Conservation (phyloP, 1,140 invertebrate species). For the Drosophila watanabei region DNA sequence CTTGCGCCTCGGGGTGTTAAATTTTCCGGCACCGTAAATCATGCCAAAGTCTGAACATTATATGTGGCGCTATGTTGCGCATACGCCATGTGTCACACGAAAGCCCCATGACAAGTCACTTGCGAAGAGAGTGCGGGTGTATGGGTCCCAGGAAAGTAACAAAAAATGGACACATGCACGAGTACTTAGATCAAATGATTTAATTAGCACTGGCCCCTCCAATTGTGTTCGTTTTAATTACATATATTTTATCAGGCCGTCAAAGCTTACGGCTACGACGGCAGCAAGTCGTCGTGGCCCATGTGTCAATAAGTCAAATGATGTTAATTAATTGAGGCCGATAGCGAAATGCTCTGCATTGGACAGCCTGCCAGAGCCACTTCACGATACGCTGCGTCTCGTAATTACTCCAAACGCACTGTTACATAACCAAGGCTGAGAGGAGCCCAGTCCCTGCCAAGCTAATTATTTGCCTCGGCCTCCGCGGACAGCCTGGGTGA, state of each 20-base stretch:
- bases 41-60: conserved; percentile 9
- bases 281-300: conserved; percentile 27
- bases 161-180: conserved; percentile 39
- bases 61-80: conserved; percentile 49
- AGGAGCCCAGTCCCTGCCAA: conserved; percentile 15
- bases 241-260: conserved; percentile 75
- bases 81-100: conserved; percentile 58
- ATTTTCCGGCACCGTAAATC: conserved; percentile 12
- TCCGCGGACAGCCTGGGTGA: neutral
- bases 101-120: conserved; percentile 65
- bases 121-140: conserved; percentile 13
- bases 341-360: conserved; percentile 61
- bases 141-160: conserved; percentile 13
- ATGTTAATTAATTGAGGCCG: conserved; percentile 79
- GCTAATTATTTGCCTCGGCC: conserved; percentile 5
- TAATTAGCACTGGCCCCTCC: conserved; percentile 79
- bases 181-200: conserved; percentile 66
- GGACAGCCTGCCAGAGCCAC: conserved; percentile 61
- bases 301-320: conserved; percentile 83
- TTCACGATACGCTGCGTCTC: conserved; percentile 26
- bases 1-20: conserved; percentile 14
- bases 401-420: conserved; percentile 58
- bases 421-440: conserved; percentile 37
- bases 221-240: conserved; percentile 79
- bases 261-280: conserved; percentile 19